Base-by-base conservation (phyloP, 2,888 invertebrate species). In the Chrysodeixis includens region DNA sequence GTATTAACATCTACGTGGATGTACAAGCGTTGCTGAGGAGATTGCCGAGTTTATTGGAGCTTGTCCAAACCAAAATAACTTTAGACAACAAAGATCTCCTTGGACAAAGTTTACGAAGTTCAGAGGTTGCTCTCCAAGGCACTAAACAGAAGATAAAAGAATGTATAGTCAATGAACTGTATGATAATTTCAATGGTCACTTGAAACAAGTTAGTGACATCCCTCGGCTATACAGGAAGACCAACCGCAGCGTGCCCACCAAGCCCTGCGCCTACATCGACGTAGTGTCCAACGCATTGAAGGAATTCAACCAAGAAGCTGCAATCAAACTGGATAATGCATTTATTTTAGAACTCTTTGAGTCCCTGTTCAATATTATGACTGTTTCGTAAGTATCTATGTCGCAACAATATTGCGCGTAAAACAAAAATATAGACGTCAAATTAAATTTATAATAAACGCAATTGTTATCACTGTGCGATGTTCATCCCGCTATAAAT, bases 161-260 rank as follows among this genome's bases (percentile, higher is more conserved):
- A 62, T 92, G 91, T 81, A 92, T 95, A 78, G 92, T 94, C 1
- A 90, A 87, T 63, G 94, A 94, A 82, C 72, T 95, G 64, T 93
- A 83, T 79, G 88, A 89, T 53, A 86, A 89, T 77, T 91, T 96
- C 83, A 93, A 96, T 58, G 89, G 94, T 26, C 96, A 97, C 78
- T 94, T 98, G 78, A 97, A 97, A 73, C 97, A 97, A 95, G 98
- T 99, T 5, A 97, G 97, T 79, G 99, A 99, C 88, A 98, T 99
- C 90, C 99, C 99, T 1, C 96, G 99, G 71, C 93, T 99, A 63
- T 99, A 98, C 89, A 96, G 99, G 62, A 97, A 98, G 89, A 99
- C 99, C 0, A 99, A 99, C 88, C 96, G 98, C 72, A 98, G 97
- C 78, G 95, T 97, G 30, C 99, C 99, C 0, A 97, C 96, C 0